Conservation (phyloP, 2,113 vertebrate species). For the Leptobrachium ailaonicum region DNA sequence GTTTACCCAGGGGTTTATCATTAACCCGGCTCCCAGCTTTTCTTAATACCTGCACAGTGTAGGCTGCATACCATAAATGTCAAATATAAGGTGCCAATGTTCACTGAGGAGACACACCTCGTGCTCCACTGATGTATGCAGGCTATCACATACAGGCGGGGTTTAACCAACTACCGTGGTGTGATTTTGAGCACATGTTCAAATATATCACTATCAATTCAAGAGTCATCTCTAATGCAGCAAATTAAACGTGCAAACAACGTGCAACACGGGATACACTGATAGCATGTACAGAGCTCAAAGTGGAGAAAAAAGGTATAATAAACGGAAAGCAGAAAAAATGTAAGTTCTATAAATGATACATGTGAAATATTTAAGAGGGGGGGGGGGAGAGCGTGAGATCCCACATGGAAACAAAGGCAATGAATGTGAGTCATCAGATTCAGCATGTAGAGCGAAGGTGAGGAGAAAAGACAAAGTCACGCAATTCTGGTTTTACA, state of each 20-base stretch:
- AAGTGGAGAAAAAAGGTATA: too few species aligned
- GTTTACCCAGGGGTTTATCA: slow-evolving; percentile 69
- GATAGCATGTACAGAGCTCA: too few species aligned
- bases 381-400: too few species aligned
- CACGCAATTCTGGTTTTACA: too few species aligned
- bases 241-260: background rate
- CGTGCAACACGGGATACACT: too few species aligned
- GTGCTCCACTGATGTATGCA: background rate
- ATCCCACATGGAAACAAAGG: too few species aligned
- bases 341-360: too few species aligned
- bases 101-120: background rate
- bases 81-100: background rate
- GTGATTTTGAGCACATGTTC: background rate
- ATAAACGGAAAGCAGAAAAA: too few species aligned
- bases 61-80: slow-evolving; percentile 38
- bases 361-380: too few species aligned
- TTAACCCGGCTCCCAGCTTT: slow-evolving; percentile 63
- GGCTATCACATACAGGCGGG: background rate
- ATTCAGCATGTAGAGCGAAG: too few species aligned
- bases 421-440: too few species aligned
- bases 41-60: slow-evolving; percentile 53
- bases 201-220: background rate
- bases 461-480: too few species aligned
- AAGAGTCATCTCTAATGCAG: background rate
- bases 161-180: background rate